phyloP scores from a whole-genome alignment of 2,797 vertebrate species.

The Tenualosa thibaudeaui region DNA sequence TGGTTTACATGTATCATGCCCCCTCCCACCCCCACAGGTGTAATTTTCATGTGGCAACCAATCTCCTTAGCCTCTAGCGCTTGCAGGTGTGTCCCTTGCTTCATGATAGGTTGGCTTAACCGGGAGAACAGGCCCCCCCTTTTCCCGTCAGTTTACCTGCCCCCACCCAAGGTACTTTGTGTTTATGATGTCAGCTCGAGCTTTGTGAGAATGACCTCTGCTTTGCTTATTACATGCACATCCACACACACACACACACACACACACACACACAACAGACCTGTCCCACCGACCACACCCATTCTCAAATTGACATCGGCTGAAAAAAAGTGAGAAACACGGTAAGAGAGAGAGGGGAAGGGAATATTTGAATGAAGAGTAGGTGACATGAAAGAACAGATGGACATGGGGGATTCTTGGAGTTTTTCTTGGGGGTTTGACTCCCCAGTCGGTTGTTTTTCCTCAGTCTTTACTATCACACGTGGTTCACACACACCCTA shows the following conservation, averaged over 20 bases:
- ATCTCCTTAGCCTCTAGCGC: slow-evolving; percentile 75
- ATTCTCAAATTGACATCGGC: slow-evolving; percentile 41
- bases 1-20: slow-evolving; percentile 81
- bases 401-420: slow-evolving; percentile 31
- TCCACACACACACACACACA: slow-evolving; percentile 41
- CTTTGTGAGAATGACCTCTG: slow-evolving; percentile 72
- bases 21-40: slow-evolving; percentile 76
- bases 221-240: slow-evolving; percentile 64
- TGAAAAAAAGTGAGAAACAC: background rate
- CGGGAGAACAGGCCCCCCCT: slow-evolving; percentile 61
- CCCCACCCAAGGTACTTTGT: slow-evolving; percentile 71
- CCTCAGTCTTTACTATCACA: slow-evolving; percentile 40
- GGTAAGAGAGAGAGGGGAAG: slow-evolving; percentile 22
- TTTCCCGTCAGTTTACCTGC: slow-evolving; percentile 45
- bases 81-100: slow-evolving; percentile 75
- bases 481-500: slow-evolving; percentile 64
- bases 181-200: slow-evolving; percentile 78
- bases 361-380: slow-evolving; percentile 14
- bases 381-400: slow-evolving; percentile 37
- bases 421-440: background rate
- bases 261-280: slow-evolving; percentile 41
- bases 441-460: background rate
- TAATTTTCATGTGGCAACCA: slow-evolving; percentile 79
- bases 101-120: slow-evolving; percentile 64
- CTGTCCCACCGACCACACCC: slow-evolving; percentile 56